These are phyloP conservation scores for Aphelinus certus DNA, from an alignment of 1,140 invertebrate genomes.

Conservation along the genomic window DNA sequence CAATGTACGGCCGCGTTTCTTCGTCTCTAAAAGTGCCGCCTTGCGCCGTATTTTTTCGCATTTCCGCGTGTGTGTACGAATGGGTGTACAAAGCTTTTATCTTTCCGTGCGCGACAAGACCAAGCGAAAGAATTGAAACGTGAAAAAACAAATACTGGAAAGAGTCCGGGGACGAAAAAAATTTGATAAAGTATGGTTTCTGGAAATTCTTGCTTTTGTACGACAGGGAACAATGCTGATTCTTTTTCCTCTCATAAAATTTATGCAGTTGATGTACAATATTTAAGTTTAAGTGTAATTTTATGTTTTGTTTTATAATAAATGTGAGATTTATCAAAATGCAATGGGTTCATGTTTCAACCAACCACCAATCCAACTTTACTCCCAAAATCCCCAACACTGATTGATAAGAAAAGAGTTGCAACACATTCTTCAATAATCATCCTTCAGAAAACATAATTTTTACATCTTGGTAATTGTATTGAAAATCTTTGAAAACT, in stretches of 20 bases:
- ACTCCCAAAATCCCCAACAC: too few species aligned
- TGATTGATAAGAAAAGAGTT: too few species aligned
- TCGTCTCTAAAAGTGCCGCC: too few species aligned
- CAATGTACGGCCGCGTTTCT: too few species aligned
- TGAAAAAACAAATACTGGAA: too few species aligned
- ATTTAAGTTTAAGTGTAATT: constrained; percentile 34
- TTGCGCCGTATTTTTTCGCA: constrained; percentile 31
- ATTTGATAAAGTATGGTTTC: constrained; percentile 20
- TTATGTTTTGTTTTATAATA: constrained; percentile 34
- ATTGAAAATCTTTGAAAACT: too few species aligned
- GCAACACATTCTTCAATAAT: too few species aligned
- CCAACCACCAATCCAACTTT: too few species aligned
- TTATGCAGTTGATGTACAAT: constrained; percentile 27
- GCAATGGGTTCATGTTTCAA: too few species aligned
- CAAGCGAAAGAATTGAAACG: constrained; percentile 9
- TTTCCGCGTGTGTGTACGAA: constrained; percentile 6
- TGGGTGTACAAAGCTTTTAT: constrained; percentile 10
- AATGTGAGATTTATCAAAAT: constrained; percentile 36
- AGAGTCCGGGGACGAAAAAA: not conserved
- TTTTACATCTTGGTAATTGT: too few species aligned
- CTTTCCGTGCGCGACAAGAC: not conserved
- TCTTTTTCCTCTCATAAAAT: constrained; percentile 29
- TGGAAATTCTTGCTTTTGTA: constrained; percentile 28
- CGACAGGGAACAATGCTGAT: constrained; percentile 10
- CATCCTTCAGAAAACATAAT: too few species aligned